Evolutionary conservation across 2,888 invertebrate species (phyloP), one percentile per base, ranked within the genome.

Genomic region (Mimas tiliae): DNA sequence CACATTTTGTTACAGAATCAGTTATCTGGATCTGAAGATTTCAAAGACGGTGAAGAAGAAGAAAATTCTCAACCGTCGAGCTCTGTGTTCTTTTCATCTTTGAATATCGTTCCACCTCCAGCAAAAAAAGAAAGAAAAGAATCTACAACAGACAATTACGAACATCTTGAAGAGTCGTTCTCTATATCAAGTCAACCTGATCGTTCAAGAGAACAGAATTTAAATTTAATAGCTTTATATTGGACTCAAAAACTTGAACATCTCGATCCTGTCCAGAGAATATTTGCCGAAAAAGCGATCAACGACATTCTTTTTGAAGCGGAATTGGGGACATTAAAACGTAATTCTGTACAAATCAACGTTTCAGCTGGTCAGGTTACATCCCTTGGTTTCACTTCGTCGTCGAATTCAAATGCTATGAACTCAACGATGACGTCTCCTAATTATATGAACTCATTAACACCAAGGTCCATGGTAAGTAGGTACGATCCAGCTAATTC

Each of bases 221-320:
- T 19, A 50, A 50, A 50, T 50, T 19, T 50, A 19, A 50, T 19
- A 16, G 63, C 63, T 51, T 38, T 51, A 38, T 38, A 51, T 8
- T 64, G 63, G 63, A 51, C 51, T 19, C 51, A 64, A 48, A 64
- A 64, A 64, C 51, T 64, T 34, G 51, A 64, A 12, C 27, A 34
- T 7, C 50, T 64, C 14, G 27, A 64, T 64, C 51, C 63, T 8
- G 12, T 64, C 1, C 63, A 64, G 19, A 64, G 51, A 38, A 12
- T 64, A 9, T 64, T 51, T 38, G 63, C 63, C 0, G 63, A 64
- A 38, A 64, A 64, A 51, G 63, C 63, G 14, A 64, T 64, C 14
- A 64, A 64, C 21, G 51, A 64, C 12, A 38, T 64, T 6, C 51
- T 64, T 11, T 64, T 64, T 38, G 63, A 64, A 51, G 63, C 63